Conservation (phyloP, 2,888 invertebrate genomes). For the Taphrorychus bicolor region DNA sequence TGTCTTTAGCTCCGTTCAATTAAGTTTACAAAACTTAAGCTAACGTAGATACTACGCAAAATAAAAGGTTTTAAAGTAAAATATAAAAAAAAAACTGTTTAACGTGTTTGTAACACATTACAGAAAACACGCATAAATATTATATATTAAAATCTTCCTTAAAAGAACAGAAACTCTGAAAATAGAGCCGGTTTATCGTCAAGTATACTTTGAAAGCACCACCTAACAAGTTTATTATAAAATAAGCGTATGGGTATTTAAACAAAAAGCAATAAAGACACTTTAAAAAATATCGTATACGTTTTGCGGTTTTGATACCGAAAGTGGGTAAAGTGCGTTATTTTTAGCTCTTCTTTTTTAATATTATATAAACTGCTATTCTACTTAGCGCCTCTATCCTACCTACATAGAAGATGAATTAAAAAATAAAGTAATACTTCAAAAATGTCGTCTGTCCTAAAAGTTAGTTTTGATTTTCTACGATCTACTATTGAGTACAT, state of each 20-base stretch:
- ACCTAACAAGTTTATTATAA: slow-evolving; percentile 37
- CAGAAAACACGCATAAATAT: slow-evolving; percentile 2
- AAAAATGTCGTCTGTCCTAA: slow-evolving; percentile 7
- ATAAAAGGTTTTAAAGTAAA: slow-evolving; percentile 17
- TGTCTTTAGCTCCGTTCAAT: background rate
- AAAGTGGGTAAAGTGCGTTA: background rate
- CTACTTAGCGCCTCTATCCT: background rate
- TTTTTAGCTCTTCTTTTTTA: background rate
- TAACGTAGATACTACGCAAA: slow-evolving; percentile 36
- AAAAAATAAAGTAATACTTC: slow-evolving; percentile 31
- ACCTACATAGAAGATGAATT: too few species aligned
- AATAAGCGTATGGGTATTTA: slow-evolving; percentile 45
- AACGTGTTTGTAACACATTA: background rate
- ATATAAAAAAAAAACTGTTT: background rate
- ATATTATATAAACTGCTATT: background rate
- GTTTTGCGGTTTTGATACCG: background rate
- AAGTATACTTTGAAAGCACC: slow-evolving; percentile 45
- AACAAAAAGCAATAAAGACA: background rate
- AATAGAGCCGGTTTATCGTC: slow-evolving; percentile 24
- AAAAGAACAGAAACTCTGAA: slow-evolving; percentile 19
- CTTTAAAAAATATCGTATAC: slow-evolving; percentile 22
- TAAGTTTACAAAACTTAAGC: background rate
- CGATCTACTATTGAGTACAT: slow-evolving; percentile 40
- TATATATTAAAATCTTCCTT: slow-evolving; percentile 1
- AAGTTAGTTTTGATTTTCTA: slow-evolving; percentile 36